A percentile compares a stretch with the other conserved stretches of the same genome.
These are phyloP conservation scores for Aspiorhynchus laticeps DNA, from an alignment of 2,113 vertebrate species.

Conservation along the genomic window DNA sequence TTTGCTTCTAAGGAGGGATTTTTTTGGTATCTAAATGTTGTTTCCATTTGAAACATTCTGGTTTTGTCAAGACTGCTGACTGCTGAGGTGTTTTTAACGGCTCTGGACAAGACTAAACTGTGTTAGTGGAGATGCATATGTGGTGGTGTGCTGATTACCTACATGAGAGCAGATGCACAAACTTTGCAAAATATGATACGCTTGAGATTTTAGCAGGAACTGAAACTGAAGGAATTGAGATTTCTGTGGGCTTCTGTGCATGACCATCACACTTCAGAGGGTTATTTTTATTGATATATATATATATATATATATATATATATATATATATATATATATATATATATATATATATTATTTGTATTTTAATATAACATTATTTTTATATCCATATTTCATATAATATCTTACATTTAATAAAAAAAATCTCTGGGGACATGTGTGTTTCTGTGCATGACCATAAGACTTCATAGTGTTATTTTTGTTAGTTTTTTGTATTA, in stretches of 20 bases:
- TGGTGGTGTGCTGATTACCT: neutral
- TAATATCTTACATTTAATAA: too few relatives aligned
- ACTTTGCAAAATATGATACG: constrained; percentile 5
- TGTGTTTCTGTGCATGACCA: too few relatives aligned
- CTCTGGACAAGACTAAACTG: neutral
- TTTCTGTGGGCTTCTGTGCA: neutral
- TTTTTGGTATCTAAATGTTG: neutral
- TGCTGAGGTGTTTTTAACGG: too few relatives aligned
- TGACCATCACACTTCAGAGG: neutral
- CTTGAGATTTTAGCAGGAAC: neutral
- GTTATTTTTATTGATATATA: too few relatives aligned
- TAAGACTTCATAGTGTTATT: too few relatives aligned
- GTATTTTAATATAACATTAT: too few relatives aligned
- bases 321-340: too few relatives aligned
- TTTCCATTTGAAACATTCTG: neutral
- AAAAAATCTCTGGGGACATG: too few relatives aligned
- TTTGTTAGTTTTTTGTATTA: too few relatives aligned
- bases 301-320: too few relatives aligned
- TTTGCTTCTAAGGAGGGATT: neutral
- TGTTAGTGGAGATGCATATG: neutral
- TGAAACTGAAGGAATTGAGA: constrained; percentile 1
- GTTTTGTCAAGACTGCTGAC: neutral
- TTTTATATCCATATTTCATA: too few relatives aligned
- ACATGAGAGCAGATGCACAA: neutral
- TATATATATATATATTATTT: too few relatives aligned